A percentile compares a stretch with the other conserved stretches of the same genome.
Evolutionary conservation across 1,140 invertebrate species (phyloP).

Genomic region (Littorina saxatilis): DNA sequence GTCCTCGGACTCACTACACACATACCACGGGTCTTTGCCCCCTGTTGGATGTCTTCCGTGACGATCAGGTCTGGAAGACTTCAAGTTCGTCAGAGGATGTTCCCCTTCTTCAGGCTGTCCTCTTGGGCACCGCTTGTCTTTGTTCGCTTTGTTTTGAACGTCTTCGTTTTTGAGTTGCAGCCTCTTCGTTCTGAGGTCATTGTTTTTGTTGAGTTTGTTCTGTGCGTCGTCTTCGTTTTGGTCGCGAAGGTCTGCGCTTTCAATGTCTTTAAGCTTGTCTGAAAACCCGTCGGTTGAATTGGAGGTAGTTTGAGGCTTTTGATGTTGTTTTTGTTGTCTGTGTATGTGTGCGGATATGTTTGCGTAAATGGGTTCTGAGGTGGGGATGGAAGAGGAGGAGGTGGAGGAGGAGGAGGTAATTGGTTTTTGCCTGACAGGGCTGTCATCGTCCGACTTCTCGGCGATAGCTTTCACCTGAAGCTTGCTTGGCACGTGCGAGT

Average conservation of each 20-base stretch:
- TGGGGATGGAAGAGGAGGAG: no score
- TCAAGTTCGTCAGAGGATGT: not conserved
- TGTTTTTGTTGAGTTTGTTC: not conserved
- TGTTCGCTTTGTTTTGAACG: not conserved
- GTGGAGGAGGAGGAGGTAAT: not conserved
- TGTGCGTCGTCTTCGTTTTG: not conserved
- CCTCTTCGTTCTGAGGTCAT: not conserved
- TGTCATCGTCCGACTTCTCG: slow-evolving; percentile 22
- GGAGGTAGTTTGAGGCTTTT: not conserved
- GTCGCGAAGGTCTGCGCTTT: not conserved
- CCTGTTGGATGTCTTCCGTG: not conserved
- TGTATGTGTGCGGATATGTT: not conserved
- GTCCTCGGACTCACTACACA: slow-evolving; percentile 64
- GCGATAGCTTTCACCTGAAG: slow-evolving; percentile 27
- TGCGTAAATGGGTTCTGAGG: slow-evolving; percentile 30
- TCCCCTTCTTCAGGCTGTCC: not conserved
- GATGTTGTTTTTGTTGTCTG: no score
- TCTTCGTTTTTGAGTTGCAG: not conserved
- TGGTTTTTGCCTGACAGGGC: not conserved
- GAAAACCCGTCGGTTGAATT: no score
- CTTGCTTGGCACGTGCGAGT: not conserved
- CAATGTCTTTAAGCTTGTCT: not conserved
- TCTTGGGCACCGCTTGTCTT: not conserved
- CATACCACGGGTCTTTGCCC: slow-evolving; percentile 49
- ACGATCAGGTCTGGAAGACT: not conserved